These are phyloP conservation scores for Branchinecta lynchi DNA, from an alignment of 1,140 invertebrate species.

Conservation along the genomic window DNA sequence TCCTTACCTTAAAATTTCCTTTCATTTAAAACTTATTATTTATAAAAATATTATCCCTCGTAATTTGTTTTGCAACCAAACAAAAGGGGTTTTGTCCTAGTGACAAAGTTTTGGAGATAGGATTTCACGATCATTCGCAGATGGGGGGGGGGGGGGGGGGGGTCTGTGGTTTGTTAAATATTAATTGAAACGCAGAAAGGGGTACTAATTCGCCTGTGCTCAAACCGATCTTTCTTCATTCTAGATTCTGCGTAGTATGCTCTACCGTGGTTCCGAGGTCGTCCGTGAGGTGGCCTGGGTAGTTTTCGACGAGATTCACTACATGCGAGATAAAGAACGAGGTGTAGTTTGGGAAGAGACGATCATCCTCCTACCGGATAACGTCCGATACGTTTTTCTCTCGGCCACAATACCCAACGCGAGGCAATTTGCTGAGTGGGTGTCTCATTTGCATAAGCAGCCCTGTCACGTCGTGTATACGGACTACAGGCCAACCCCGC, in stretches of 20 bases:
- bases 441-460: slow-evolving; percentile 86
- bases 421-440: slow-evolving; percentile 96
- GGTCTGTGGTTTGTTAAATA: too few relatives aligned
- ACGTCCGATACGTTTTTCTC: slow-evolving; percentile 96
- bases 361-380: slow-evolving; percentile 89
- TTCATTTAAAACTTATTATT: too few relatives aligned
- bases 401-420: slow-evolving; percentile 99
- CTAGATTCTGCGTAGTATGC: slow-evolving; percentile 91
- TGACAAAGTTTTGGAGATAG: too few relatives aligned
- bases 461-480: slow-evolving; percentile 99
- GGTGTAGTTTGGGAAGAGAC: slow-evolving; percentile 99
- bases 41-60: too few relatives aligned
- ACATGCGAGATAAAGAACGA: slow-evolving; percentile 98
- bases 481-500: slow-evolving; percentile 87
- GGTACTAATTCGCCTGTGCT: too few relatives aligned
- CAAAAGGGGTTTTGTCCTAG: too few relatives aligned
- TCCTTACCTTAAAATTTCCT: too few relatives aligned
- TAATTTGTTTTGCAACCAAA: too few relatives aligned
- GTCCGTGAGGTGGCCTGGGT: slow-evolving; percentile 99
- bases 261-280: slow-evolving; percentile 92
- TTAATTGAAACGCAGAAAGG: too few relatives aligned
- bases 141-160: too few relatives aligned
- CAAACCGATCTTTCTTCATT: neutral
- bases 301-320: slow-evolving; percentile 99
- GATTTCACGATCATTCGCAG: too few relatives aligned